Base-by-base conservation (phyloP, 1,140 invertebrate genomes). In the Antheraea mylitta region DNA sequence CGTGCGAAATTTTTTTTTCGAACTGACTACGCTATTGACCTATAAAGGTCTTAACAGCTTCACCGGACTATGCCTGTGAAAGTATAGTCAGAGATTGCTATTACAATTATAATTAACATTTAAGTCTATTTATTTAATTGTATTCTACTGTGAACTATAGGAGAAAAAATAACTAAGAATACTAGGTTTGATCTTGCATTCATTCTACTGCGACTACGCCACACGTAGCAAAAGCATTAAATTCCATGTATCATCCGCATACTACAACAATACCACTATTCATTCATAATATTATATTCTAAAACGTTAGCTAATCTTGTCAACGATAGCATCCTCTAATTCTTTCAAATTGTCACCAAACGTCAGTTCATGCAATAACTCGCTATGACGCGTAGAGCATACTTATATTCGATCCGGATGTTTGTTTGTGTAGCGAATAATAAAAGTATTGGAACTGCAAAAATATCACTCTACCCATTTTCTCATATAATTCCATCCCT, bases 401-500 rank as follows among this genome's bases (percentile, higher is more conserved):
- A 75, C 67, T 70, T 79, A 79, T 85, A 79, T 85, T 87, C 73
- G 78, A 80, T 81, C 76, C 77, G 64, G 81, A 82, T 83, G 79
- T 87, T 83, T 86, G 82, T 87, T 86, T 85, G 78, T 78, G 77
- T 82, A 81, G 77, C 73, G 79, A 87, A 88, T 86, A 90, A 89
- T 91, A 90, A 90, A 89, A 86, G 79, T 75, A 75, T 78, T 85
- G 79, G 67, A 72, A 79, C 81, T 79, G 81, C 80, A 82, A 86
- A 89, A 87, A 83, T 81, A 79, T 80, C 68, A 69, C 66, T 74
- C 53, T 61, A 71, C 80, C 73, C 79, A 69, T 74, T 87, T 82
- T 75, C 71, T 72, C 79, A 72, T 78, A 70, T 85, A 80, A 66
- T 69, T 80, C 80, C 77, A 72, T 90, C 91, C 91, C 89, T 87